A percentile compares a stretch with the other conserved stretches of the same genome.
Evolutionary conservation across 2,888 invertebrate genomes (phyloP).

Genomic region (Abrostola triplasia): DNA sequence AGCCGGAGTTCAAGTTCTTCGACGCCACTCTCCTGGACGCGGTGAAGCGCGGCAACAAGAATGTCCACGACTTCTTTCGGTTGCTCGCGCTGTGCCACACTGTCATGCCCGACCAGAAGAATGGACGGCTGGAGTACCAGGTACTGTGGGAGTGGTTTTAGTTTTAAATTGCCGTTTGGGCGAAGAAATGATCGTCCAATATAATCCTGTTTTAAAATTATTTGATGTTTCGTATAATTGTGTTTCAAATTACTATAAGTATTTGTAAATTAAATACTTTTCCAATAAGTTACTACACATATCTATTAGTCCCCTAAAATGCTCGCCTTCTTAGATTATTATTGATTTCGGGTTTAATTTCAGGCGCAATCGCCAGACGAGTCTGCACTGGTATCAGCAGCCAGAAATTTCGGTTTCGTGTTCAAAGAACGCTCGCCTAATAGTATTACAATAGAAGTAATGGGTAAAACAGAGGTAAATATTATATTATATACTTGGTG

Average conservation of each 20-base stretch:
- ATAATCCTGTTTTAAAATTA: no score
- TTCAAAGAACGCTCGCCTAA: constrained; percentile 97
- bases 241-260: not conserved
- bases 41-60: constrained; percentile 91
- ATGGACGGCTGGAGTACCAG: constrained; percentile 94
- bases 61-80: constrained; percentile 96
- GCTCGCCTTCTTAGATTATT: not conserved
- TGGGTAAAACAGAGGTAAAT: constrained; percentile 91
- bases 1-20: constrained; percentile 97
- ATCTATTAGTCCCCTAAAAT: not conserved
- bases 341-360: constrained; percentile 15
- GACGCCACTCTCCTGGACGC: constrained; percentile 95
- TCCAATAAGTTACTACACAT: no score
- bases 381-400: constrained; percentile 98
- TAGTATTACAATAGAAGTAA: constrained; percentile 97
- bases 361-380: constrained; percentile 99
- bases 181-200: no score
- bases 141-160: constrained; percentile 57
- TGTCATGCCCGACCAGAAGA: constrained; percentile 98
- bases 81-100: constrained; percentile 99
- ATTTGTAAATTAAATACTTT: no score
- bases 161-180: no score
- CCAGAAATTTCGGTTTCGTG: constrained; percentile 99
- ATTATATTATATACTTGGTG: not conserved
- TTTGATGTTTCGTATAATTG: not conserved